Conservation (phyloP, 2,888 invertebrate species). For the Autographa pulchrina region DNA sequence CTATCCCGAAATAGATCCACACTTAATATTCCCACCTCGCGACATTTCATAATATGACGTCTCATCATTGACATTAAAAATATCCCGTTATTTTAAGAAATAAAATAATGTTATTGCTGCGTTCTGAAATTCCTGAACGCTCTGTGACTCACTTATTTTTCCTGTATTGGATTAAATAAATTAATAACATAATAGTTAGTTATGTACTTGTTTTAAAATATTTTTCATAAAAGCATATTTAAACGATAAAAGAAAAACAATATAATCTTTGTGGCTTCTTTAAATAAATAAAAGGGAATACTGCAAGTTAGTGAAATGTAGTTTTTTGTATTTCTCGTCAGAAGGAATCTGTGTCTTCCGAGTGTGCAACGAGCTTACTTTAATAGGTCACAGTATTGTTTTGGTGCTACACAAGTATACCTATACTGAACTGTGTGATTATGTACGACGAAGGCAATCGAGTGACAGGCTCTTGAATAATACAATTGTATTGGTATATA, state of each 20-base stretch:
- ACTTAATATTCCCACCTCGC: slow-evolving; percentile 49
- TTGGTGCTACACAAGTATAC: slow-evolving; percentile 43
- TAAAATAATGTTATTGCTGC: background rate
- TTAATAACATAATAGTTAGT: too few relatives aligned
- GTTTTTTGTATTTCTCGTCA: slow-evolving; percentile 7
- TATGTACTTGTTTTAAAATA: background rate
- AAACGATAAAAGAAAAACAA: too few relatives aligned
- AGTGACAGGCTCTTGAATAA: slow-evolving; percentile 78
- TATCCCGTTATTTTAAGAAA: background rate
- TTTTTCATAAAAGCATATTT: too few relatives aligned
- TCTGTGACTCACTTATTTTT: background rate
- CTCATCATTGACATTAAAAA: slow-evolving; percentile 2
- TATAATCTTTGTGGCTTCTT: too few relatives aligned
- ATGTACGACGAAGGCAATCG: slow-evolving; percentile 65
- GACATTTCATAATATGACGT: slow-evolving; percentile 34
- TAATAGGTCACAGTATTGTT: slow-evolving; percentile 53
- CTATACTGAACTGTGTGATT: slow-evolving; percentile 45
- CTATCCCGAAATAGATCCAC: slow-evolving; percentile 56
- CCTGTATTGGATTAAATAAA: background rate
- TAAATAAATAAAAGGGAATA: too few relatives aligned
- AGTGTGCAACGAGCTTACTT: slow-evolving; percentile 30
- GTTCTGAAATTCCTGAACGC: background rate
- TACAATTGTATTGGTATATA: slow-evolving; percentile 81
- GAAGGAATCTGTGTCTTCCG: slow-evolving; percentile 29
- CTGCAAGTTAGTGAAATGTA: too few relatives aligned